Conservation (phyloP, 2,113 vertebrate species). For the Ploceus nigricollis region DNA sequence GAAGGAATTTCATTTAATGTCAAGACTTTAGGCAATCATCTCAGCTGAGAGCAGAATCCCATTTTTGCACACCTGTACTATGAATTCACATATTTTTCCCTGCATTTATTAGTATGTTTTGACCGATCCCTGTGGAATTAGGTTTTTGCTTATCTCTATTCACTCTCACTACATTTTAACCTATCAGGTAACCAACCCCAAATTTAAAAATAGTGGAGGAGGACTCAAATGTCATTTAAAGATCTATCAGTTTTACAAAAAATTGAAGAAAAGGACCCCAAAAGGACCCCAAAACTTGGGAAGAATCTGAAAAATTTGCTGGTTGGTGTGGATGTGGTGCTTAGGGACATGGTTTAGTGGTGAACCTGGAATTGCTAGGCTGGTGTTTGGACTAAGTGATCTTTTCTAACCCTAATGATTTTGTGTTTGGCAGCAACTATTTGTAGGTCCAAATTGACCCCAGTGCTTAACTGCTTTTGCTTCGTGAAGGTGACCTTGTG, state of each 20-base stretch:
- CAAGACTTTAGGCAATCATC: neutral
- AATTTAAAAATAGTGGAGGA: neutral
- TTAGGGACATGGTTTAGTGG: neutral
- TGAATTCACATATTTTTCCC: neutral
- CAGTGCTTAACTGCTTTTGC: neutral
- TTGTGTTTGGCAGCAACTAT: neutral
- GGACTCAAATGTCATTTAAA: neutral
- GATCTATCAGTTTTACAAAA: neutral
- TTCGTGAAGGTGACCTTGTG: neutral
- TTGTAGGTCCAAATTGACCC: neutral
- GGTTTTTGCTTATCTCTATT: neutral
- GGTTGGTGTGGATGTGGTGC: neutral
- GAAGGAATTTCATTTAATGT: neutral
- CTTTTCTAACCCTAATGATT: neutral
- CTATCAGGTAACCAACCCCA: neutral
- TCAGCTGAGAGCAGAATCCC: neutral
- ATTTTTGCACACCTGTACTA: neutral
- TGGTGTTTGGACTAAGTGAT: neutral
- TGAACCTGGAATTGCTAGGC: neutral
- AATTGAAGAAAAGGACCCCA: neutral
- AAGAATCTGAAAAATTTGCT: neutral
- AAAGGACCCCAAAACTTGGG: no score
- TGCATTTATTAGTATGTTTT: neutral
- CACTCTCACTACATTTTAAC: neutral
- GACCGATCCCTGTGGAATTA: neutral